phyloP scores from a whole-genome alignment of 2,888 invertebrate genomes.

The Drosophila atripex region DNA sequence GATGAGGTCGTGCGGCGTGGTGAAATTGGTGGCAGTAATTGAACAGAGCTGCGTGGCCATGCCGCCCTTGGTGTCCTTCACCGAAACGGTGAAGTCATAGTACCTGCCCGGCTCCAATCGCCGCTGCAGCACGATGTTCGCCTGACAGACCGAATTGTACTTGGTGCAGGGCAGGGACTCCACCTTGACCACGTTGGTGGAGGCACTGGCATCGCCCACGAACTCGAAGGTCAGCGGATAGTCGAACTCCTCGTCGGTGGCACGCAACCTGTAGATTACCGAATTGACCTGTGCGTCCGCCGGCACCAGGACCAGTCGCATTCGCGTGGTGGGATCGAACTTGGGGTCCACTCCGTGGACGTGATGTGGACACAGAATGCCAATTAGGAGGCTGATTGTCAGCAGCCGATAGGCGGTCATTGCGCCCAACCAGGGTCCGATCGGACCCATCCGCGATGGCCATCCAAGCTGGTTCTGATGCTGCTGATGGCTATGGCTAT shows the following conservation, averaged over 20 bases:
- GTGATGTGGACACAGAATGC: slow-evolving; percentile 80
- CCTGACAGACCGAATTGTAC: slow-evolving; percentile 95
- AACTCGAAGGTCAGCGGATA: slow-evolving; percentile 93
- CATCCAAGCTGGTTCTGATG: slow-evolving; percentile 45
- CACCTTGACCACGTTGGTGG: slow-evolving; percentile 87
- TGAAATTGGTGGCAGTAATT: slow-evolving; percentile 92
- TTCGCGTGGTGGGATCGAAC: slow-evolving; percentile 93
- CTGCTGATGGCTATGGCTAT: slow-evolving; percentile 24
- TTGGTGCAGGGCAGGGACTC: slow-evolving; percentile 93
- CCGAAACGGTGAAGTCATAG: slow-evolving; percentile 91
- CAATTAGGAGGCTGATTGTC: slow-evolving; percentile 82
- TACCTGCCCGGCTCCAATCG: slow-evolving; percentile 91
- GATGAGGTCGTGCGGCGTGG: slow-evolving; percentile 92
- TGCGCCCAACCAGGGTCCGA: slow-evolving; percentile 68
- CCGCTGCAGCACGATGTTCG: slow-evolving; percentile 91
- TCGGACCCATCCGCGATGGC: slow-evolving; percentile 54
- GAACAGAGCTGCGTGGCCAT: slow-evolving; percentile 90
- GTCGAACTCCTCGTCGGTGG: slow-evolving; percentile 94
- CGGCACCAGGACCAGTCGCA: slow-evolving; percentile 92
- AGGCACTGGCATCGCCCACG: slow-evolving; percentile 89
- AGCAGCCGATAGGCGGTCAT: slow-evolving; percentile 82
- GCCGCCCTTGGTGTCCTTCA: slow-evolving; percentile 91
- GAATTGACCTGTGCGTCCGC: slow-evolving; percentile 92
- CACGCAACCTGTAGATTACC: slow-evolving; percentile 93
- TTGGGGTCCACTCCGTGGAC: slow-evolving; percentile 88